Conservation (phyloP, 2,113 vertebrate species). For the Taxidea taxus region DNA sequence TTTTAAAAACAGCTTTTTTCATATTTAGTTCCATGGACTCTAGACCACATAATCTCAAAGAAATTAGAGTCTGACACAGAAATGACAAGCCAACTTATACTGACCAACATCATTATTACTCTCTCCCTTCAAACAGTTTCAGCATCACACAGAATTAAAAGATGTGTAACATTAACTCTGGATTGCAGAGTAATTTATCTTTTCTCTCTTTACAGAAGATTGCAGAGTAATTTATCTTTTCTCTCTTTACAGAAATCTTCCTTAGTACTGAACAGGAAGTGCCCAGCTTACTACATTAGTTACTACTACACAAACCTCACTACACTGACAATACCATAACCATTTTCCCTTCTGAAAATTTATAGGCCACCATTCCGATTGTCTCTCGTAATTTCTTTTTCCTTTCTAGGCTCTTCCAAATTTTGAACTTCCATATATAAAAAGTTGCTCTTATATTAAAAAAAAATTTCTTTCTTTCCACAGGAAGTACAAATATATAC, state of each 20-base stretch:
- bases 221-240: background rate
- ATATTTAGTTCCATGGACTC: background rate
- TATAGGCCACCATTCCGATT: background rate
- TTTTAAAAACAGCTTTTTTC: background rate
- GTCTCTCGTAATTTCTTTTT: background rate
- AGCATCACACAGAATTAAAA: background rate
- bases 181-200: background rate
- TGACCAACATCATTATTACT: background rate
- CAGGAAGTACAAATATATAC: background rate
- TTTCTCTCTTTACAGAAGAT: background rate
- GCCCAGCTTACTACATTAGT: background rate
- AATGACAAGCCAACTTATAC: background rate
- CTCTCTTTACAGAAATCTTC: background rate
- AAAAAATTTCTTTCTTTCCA: background rate
- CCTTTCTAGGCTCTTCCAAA: background rate
- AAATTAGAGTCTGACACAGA: background rate
- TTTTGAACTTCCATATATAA: conserved; percentile 10
- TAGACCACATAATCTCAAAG: background rate
- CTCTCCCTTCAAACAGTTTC: background rate
- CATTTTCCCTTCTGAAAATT: background rate
- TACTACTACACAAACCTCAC: background rate
- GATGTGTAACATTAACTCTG: background rate
- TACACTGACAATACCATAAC: background rate
- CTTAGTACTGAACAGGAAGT: background rate
- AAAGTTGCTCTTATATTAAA: background rate